phyloP scores from a whole-genome alignment of 2,797 vertebrate genomes.

The Denticeps clupeoides region DNA sequence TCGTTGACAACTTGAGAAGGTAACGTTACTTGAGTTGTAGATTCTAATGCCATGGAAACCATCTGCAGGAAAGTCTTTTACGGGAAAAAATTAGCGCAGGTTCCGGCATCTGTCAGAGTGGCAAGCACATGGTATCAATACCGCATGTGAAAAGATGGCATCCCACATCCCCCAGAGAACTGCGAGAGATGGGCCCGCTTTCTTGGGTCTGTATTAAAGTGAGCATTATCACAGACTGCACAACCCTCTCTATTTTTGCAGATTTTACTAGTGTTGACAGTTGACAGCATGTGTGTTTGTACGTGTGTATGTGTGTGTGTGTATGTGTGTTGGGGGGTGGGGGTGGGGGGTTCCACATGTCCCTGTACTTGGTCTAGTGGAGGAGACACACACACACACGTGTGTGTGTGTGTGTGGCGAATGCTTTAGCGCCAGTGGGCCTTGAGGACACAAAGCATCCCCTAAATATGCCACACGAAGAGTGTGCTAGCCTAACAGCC shows the following conservation, averaged over 20 bases:
- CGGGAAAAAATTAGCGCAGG: too few relatives aligned
- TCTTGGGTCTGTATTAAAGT: constrained; percentile 7
- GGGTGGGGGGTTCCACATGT: constrained; percentile 5
- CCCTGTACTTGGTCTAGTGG: constrained; percentile 12
- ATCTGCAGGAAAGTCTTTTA: too few relatives aligned
- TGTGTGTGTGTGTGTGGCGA: too few relatives aligned
- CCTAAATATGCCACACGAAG: constrained; percentile 16
- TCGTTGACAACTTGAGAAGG: too few relatives aligned
- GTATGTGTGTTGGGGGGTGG: not conserved
- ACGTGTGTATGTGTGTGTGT: constrained; percentile 1
- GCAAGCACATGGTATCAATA: constrained; percentile 10
- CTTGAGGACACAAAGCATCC: constrained; percentile 13
- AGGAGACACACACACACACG: constrained; percentile 5
- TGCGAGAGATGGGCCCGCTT: too few relatives aligned
- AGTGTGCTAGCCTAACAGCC: constrained; percentile 24
- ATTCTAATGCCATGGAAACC: too few relatives aligned
- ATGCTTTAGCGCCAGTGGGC: constrained; percentile 19
- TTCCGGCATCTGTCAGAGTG: too few relatives aligned
- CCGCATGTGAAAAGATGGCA: constrained; percentile 4
- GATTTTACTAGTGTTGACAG: constrained; percentile 15
- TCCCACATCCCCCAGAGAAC: too few relatives aligned
- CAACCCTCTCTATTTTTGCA: constrained; percentile 4
- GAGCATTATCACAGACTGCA: constrained; percentile 8
- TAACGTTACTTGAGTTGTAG: too few relatives aligned
- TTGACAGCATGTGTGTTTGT: constrained; percentile 7